phyloP scores from a whole-genome alignment of 1,140 invertebrate species.

The Papilio dardanus region DNA sequence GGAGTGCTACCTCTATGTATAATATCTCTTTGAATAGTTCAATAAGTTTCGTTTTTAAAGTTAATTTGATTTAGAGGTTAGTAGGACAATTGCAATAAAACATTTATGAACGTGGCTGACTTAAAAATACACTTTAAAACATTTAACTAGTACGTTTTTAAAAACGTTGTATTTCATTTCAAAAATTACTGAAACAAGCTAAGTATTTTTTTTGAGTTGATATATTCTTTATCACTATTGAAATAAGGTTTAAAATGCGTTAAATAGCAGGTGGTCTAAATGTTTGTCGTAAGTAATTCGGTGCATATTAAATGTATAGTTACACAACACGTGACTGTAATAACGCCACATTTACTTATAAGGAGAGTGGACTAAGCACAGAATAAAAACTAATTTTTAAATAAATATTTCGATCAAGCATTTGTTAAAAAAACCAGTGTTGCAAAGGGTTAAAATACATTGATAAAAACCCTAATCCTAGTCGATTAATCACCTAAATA shows the following conservation, averaged over 20 bases:
- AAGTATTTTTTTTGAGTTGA: background rate
- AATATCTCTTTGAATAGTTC: too few species aligned
- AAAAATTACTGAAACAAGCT: background rate
- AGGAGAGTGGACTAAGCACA: background rate
- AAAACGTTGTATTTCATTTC: too few species aligned
- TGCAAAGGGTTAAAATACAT: background rate
- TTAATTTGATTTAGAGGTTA: too few species aligned
- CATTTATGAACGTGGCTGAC: too few species aligned
- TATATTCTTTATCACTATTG: background rate
- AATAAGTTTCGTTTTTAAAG: too few species aligned
- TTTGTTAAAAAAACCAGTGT: background rate
- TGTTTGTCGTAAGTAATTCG: slow-evolving; percentile 19
- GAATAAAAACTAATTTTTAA: too few species aligned
- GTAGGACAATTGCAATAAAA: too few species aligned
- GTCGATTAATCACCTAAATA: too few species aligned
- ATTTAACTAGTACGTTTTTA: too few species aligned
- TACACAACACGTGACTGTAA: slow-evolving; percentile 11
- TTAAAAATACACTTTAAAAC: too few species aligned
- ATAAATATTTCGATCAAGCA: background rate
- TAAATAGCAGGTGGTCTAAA: background rate
- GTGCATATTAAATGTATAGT: slow-evolving; percentile 17
- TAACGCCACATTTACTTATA: slow-evolving; percentile 14
- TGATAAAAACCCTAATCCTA: too few species aligned
- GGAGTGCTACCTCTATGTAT: too few species aligned
- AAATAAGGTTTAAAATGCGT: background rate